Percentiles rank a stretch among this genome's conserved stretches.
Evolutionary conservation across 1,140 invertebrate species (phyloP).

Genomic region (Branchinecta lynchi): DNA sequence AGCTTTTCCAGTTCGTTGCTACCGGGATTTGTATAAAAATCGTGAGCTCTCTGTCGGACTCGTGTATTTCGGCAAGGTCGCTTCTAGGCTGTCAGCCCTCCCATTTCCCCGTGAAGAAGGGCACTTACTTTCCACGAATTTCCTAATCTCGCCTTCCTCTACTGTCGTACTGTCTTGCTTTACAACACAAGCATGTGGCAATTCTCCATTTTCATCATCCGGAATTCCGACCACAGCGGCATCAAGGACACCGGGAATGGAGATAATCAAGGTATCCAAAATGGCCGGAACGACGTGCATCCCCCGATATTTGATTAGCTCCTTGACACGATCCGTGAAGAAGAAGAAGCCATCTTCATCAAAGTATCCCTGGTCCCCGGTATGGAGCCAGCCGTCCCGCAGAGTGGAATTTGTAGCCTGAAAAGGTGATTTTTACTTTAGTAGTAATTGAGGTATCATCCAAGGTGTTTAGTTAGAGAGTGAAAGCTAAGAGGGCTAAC

Average conservation of each 20-base stretch:
- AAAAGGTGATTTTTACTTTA: too few species aligned
- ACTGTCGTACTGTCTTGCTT: conserved; percentile 11
- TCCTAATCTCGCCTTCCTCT: conserved; percentile 18
- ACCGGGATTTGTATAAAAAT: too few species aligned
- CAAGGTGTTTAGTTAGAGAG: too few species aligned
- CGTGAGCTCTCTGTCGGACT: too few species aligned
- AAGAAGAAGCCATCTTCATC: conserved; percentile 24
- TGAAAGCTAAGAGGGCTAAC: too few species aligned
- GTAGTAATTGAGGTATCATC: too few species aligned
- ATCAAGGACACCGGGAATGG: conserved; percentile 31
- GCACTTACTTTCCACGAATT: conserved; percentile 19
- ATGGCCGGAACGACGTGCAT: conserved; percentile 25
- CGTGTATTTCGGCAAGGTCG: too few species aligned
- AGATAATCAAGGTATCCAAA: conserved; percentile 28
- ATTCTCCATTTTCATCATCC: conserved; percentile 32
- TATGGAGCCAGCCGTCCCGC: conserved; percentile 34
- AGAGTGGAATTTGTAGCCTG: background rate
- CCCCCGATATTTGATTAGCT: conserved; percentile 21
- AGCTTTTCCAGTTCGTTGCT: too few species aligned
- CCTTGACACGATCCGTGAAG: conserved; percentile 25
- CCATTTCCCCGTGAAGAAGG: background rate
- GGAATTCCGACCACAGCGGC: conserved; percentile 35
- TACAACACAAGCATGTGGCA: conserved; percentile 26
- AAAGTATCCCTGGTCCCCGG: conserved; percentile 34
- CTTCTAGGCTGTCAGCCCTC: too few species aligned